Evolutionary conservation across 2,888 invertebrate genomes (phyloP).

Genomic region (Spialia ferax): DNA sequence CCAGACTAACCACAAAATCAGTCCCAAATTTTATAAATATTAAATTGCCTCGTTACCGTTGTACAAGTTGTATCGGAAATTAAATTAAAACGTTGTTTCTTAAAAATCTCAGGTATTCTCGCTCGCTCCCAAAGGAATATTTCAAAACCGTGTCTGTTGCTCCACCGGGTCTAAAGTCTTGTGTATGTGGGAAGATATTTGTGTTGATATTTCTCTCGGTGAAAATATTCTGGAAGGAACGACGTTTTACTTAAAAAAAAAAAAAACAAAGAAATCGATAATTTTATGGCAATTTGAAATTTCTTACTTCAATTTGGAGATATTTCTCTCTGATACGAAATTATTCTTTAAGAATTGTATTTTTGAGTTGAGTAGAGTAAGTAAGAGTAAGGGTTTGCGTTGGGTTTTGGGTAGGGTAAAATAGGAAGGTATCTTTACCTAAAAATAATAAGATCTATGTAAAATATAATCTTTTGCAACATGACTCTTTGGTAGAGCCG

Average conservation of each 20-base stretch:
- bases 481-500: too few relatives aligned
- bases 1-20: background rate
- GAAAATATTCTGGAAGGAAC: background rate
- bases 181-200: background rate
- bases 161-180: background rate
- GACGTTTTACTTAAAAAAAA: background rate
- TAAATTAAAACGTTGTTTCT: constrained; percentile 6
- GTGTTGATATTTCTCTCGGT: background rate
- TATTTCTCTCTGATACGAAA: background rate
- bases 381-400: too few relatives aligned
- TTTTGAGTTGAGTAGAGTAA: too few relatives aligned
- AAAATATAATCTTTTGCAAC: too few relatives aligned
- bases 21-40: background rate
- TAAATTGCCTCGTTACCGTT: background rate
- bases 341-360: background rate
- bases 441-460: too few relatives aligned
- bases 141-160: constrained; percentile 10
- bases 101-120: constrained; percentile 1
- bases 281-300: background rate
- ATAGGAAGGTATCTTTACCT: too few relatives aligned
- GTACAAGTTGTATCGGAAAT: background rate
- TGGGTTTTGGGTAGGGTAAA: too few relatives aligned
- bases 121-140: constrained; percentile 23
- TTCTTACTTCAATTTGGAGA: too few relatives aligned
- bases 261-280: background rate